Percentiles rank a stretch among this genome's conserved stretches.
Conservation (phyloP, 1,140 invertebrate genomes). For the Colletes latitarsis region DNA sequence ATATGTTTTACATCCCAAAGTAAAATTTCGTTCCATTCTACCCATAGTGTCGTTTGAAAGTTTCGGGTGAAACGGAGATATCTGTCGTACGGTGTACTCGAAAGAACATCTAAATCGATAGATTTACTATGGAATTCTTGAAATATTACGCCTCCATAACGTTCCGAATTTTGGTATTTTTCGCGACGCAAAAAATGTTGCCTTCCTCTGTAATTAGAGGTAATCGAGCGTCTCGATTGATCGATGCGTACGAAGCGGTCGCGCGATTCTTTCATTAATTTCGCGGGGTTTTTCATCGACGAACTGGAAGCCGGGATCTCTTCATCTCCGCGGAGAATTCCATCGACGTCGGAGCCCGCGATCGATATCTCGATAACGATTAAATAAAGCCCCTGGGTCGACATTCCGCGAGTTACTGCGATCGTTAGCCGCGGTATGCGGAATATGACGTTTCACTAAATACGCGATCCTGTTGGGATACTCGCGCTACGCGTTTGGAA, state of each 20-base stretch:
- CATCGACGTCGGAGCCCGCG: constrained; percentile 16
- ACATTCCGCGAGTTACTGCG: constrained; percentile 48
- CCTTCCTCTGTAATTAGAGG: not conserved
- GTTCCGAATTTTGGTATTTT: no score
- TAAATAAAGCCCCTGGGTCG: constrained; percentile 36
- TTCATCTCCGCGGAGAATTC: constrained; percentile 54
- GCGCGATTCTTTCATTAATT: constrained; percentile 7
- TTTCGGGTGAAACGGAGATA: no score
- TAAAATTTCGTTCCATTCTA: no score
- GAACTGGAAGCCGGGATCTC: constrained; percentile 45
- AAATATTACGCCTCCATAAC: no score
- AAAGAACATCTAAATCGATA: no score
- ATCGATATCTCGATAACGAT: constrained; percentile 51
- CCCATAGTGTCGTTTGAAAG: no score
- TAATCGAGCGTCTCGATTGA: not conserved
- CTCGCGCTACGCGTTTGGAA: not conserved
- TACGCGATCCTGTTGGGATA: constrained; percentile 6
- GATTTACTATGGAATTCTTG: no score
- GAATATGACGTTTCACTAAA: constrained; percentile 53
- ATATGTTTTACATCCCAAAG: no score
- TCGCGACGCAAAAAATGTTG: no score
- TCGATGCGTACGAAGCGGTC: not conserved
- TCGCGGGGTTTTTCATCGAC: not conserved
- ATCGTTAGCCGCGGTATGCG: constrained; percentile 31
- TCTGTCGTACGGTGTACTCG: no score